phyloP scores from a whole-genome alignment of 2,113 vertebrate species.

The Turnix velox region DNA sequence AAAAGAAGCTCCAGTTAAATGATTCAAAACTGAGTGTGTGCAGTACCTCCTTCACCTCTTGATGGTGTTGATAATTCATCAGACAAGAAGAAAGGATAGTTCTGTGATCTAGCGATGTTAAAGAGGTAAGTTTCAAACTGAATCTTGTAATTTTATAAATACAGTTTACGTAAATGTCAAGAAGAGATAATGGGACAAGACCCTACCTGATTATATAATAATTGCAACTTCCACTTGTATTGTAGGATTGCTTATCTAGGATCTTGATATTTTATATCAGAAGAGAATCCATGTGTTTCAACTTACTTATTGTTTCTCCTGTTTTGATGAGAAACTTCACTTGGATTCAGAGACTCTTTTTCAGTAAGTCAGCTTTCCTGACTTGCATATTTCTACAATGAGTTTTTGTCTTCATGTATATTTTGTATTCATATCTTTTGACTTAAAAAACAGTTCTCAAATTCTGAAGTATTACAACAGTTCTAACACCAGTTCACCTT shows the following conservation, averaged over 20 bases:
- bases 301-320: background rate
- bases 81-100: background rate
- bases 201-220: background rate
- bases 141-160: background rate
- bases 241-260: background rate
- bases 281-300: background rate
- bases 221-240: background rate
- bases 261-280: background rate
- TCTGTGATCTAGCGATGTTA: background rate
- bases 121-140: background rate
- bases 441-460: background rate
- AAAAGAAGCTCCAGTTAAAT: background rate
- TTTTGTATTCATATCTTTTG: too few species aligned
- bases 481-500: background rate
- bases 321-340: background rate
- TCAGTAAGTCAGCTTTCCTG: background rate
- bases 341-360: background rate
- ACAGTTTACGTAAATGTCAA: background rate
- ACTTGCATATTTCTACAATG: background rate
- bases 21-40: background rate
- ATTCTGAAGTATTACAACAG: background rate
- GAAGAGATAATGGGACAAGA: background rate
- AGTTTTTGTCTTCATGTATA: background rate
- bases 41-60: background rate
- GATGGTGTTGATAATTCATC: background rate